Evolutionary conservation across 1,140 invertebrate genomes (phyloP).

Genomic region (Rhopalosiphum maidis): DNA sequence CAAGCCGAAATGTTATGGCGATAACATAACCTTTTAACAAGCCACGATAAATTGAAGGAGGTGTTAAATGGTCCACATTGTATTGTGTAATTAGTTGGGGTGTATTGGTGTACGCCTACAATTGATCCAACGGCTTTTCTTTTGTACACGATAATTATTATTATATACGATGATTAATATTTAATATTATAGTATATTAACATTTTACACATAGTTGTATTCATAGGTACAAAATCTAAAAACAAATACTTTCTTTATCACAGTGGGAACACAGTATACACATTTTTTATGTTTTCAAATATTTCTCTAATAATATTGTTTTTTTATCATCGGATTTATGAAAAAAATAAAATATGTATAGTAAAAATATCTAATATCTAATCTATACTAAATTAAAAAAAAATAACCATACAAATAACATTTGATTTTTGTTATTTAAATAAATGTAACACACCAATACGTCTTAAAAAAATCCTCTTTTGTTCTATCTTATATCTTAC

Average conservation of each 20-base stretch:
- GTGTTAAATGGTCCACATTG: slow-evolving; percentile 40
- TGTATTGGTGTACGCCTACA: slow-evolving; percentile 30
- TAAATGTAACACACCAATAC: not conserved
- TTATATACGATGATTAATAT: not conserved
- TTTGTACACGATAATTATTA: not conserved
- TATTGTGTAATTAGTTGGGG: slow-evolving; percentile 37
- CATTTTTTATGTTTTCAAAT: not conserved
- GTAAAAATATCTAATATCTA: not conserved
- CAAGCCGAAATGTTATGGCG: not conserved
- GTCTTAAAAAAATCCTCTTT: not conserved
- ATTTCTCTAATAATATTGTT: not conserved
- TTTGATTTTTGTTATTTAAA: not conserved
- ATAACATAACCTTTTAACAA: slow-evolving; percentile 42
- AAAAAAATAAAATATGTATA: not conserved
- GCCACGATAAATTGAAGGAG: slow-evolving; percentile 13
- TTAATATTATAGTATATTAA: not conserved
- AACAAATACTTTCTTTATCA: not conserved
- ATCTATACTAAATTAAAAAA: not conserved
- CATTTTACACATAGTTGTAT: not conserved
- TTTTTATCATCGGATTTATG: not conserved
- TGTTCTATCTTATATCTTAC: not conserved
- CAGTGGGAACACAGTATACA: not conserved
- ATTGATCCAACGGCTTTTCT: not conserved
- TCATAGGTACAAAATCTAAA: not conserved
- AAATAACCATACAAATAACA: not conserved